Evolutionary conservation across 2,113 vertebrate genomes (phyloP), one percentile per base, ranked within the genome.

Genomic region (Neomonachus schauinslandi): DNA sequence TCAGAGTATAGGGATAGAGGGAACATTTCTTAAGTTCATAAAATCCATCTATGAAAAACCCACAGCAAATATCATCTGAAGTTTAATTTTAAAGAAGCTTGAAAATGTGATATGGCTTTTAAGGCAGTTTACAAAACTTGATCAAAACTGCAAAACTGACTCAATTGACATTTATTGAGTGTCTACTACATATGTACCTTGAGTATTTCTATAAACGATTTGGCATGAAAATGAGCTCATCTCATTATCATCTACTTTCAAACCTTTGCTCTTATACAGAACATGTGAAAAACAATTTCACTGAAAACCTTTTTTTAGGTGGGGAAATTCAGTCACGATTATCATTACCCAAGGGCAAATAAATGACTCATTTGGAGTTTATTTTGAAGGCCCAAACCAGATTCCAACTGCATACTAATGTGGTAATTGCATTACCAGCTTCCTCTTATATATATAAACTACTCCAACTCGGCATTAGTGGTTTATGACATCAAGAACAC

Each of bases 381-480:
- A 81, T 90, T 90, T 87, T 53, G 22, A 77, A 97, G 53, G 46
- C 46, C 59, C 80, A 53, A 39, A 94, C 16, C 18, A 89, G 63
- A 94, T 82, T 89, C 46, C 36, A 89, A 19, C 4, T 55, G 39
- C 46, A 95, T 76, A 39, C 39, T 65, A 95, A 89, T 19, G 39
- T 26, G 82, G 36, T 95, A 39, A 89, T 65, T 94, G 46, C 74
- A 63, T 92, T 51, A 42, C n/a, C 21, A 4, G 79, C 67, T 26
- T 88, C 65, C 59, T 92, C 46, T 51, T 55, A 90, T 97, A 89
- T 92, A 97, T 94, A 97, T 92, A 97, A 98, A 92, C 65, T 77
- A 86, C 63, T 96, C 79, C 97, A 89, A 83, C 61, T 77, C 57
- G 76, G 57, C 53, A 93, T 94, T 96, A 96, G 93, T 71, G 91